These are phyloP conservation scores for Caenorhabditis auriculariae DNA, from an alignment of 2,888 invertebrate species.

Conservation along the genomic window DNA sequence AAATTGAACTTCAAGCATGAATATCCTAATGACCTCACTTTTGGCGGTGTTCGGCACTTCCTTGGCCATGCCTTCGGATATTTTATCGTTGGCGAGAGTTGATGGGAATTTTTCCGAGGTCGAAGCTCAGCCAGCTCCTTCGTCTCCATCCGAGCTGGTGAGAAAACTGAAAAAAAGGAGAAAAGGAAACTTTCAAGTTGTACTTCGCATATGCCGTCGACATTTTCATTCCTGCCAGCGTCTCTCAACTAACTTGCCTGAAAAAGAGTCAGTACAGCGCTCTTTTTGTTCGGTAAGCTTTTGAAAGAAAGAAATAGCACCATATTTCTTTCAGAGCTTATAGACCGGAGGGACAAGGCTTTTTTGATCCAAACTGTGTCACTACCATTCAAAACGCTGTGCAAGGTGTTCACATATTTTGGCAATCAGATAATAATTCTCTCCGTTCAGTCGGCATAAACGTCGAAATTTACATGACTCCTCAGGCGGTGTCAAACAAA, in stretches of 20 bases:
- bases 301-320: too few species aligned
- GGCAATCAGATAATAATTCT: not conserved
- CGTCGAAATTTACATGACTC: conserved; percentile 38
- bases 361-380: conserved; percentile 22
- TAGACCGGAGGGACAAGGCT: conserved; percentile 25
- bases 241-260: conserved; percentile 20
- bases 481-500: conserved; percentile 19
- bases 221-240: conserved; percentile 12
- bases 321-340: conserved; percentile 13
- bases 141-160: too few species aligned
- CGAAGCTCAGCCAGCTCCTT: too few species aligned
- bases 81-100: too few species aligned
- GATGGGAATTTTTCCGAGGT: too few species aligned
- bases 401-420: conserved; percentile 4
- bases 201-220: conserved; percentile 26
- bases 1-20: too few species aligned
- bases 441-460: conserved; percentile 31
- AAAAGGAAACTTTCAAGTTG: too few species aligned
- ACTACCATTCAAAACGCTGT: conserved; percentile 31
- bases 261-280: conserved; percentile 15
- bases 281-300: conserved; percentile 12
- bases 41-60: too few species aligned
- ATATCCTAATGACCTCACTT: too few species aligned
- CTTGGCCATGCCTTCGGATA: too few species aligned
- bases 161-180: too few species aligned